Evolutionary conservation across 2,888 invertebrate species (phyloP).

Genomic region (Dynastes hyllus): DNA sequence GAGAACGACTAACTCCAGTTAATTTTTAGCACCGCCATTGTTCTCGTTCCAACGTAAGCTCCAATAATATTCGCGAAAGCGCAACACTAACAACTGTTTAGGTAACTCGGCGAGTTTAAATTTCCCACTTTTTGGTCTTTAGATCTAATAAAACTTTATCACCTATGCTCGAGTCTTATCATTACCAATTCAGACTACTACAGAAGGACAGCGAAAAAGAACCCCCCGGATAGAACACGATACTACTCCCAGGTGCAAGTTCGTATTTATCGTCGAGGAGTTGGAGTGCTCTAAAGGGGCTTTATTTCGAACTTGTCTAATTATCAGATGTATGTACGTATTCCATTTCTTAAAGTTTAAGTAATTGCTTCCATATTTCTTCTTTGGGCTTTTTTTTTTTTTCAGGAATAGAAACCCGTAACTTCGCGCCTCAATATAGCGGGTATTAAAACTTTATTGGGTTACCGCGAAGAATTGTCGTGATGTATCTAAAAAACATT

Average conservation of each 20-base stretch:
- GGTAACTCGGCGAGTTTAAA: neutral
- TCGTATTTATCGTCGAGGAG: constrained; percentile 11
- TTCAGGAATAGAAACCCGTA: too few species aligned
- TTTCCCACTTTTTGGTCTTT: constrained; percentile 14
- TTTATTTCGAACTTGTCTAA: neutral
- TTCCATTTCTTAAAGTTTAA: too few species aligned
- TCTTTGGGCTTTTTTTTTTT: too few species aligned
- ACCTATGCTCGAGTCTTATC: constrained; percentile 19
- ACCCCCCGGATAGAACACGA: constrained; percentile 5
- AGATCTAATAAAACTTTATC: constrained; percentile 33
- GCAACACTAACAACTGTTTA: constrained; percentile 4
- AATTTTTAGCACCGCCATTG: neutral
- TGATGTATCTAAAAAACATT: too few species aligned
- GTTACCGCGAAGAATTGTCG: too few species aligned
- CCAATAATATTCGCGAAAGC: neutral
- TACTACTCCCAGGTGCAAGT: constrained; percentile 6
- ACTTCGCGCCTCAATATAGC: too few species aligned
- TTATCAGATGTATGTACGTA: neutral
- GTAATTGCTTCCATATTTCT: too few species aligned
- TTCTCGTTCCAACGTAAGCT: neutral
- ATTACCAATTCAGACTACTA: neutral
- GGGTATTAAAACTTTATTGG: too few species aligned
- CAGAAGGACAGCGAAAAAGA: neutral
- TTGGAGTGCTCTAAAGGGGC: too few species aligned
- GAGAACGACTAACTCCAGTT: neutral